A percentile compares a stretch with the other conserved stretches of the same genome.
These are phyloP conservation scores for Cervus canadensis DNA, from an alignment of 2,113 vertebrate genomes.

Conservation along the genomic window DNA sequence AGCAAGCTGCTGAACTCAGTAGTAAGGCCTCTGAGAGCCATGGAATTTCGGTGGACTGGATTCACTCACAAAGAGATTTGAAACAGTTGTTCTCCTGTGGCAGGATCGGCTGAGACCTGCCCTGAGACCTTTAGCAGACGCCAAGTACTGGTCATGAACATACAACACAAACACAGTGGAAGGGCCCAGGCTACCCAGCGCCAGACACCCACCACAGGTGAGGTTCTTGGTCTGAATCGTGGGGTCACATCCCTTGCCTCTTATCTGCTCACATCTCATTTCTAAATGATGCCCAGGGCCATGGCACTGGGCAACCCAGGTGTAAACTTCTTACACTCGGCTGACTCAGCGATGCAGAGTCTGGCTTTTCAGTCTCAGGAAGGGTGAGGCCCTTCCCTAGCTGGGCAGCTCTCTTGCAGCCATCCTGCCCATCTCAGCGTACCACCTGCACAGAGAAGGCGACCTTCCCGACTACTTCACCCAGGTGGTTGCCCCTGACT, in stretches of 20 bases:
- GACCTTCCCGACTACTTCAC: neutral
- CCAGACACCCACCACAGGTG: accelerated
- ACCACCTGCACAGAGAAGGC: neutral
- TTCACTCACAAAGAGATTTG: accelerated
- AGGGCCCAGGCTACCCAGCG: accelerated
- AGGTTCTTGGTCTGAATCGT: neutral
- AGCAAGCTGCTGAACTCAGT: neutral
- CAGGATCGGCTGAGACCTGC: neutral
- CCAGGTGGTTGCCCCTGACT: too few species aligned
- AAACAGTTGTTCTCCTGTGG: neutral
- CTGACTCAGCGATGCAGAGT: neutral
- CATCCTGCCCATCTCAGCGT: neutral
- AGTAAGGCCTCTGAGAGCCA: neutral
- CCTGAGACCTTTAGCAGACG: neutral
- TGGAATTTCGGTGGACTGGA: neutral
- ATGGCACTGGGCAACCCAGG: neutral
- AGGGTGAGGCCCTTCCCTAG: neutral
- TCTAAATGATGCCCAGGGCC: neutral
- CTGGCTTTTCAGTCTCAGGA: neutral
- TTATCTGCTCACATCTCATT: neutral
- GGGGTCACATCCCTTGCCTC: neutral
- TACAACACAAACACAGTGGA: neutral
- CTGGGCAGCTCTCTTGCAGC: neutral
- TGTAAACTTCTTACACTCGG: neutral
- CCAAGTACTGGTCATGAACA: neutral